Evolutionary conservation across 2,113 vertebrate genomes (phyloP).

Genomic region (Xiphophorus maculatus): DNA sequence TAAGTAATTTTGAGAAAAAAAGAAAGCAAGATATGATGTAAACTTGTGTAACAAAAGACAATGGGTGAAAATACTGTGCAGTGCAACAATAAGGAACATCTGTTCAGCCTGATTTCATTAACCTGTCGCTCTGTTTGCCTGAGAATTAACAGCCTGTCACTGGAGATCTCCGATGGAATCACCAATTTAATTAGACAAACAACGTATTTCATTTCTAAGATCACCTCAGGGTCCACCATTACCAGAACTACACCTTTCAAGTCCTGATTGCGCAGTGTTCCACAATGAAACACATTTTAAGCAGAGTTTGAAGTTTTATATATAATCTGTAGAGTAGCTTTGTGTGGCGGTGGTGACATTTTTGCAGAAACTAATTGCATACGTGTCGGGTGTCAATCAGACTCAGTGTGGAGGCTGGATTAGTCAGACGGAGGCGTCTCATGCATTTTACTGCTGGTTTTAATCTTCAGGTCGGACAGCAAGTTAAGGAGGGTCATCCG

Average conservation of each 20-base stretch:
- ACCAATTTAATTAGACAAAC: neutral
- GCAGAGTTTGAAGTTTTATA: neutral
- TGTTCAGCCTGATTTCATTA: neutral
- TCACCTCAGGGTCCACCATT: neutral
- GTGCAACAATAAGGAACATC: neutral
- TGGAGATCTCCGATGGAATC: neutral
- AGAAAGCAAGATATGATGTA: neutral
- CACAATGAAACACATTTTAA: neutral
- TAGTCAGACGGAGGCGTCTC: constrained; percentile 33
- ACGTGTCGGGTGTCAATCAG: constrained; percentile 47
- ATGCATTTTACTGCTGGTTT: constrained; percentile 36
- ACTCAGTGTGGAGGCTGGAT: constrained; percentile 45
- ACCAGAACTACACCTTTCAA: neutral
- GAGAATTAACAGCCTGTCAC: neutral
- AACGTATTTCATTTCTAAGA: neutral
- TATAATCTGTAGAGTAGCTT: neutral
- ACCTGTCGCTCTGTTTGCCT: neutral
- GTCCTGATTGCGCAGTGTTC: neutral
- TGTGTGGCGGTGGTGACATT: constrained; percentile 6
- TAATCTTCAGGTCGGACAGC: constrained; percentile 34
- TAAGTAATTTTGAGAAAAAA: too few relatives aligned
- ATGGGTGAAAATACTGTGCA: neutral
- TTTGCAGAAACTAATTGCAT: constrained; percentile 17
- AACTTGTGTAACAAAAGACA: neutral
- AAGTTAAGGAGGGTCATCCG: constrained; percentile 20